Percentiles rank a stretch among this genome's conserved stretches.
Conservation (phyloP, 1,140 invertebrate genomes). For the Scaptomyza montana region DNA sequence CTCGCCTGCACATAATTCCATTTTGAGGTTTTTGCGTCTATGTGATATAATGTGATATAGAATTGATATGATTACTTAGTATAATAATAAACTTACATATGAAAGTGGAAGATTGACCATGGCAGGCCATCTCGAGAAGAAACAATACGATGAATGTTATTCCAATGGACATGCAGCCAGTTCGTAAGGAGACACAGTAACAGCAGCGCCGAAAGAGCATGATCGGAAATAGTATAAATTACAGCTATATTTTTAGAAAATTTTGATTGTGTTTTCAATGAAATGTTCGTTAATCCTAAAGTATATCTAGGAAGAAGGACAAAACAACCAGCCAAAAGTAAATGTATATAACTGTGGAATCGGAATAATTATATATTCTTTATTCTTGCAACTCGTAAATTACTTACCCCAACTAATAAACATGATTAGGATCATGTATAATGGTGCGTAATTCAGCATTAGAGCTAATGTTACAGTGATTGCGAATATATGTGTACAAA, state of each 20-base stretch:
- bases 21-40: constrained; percentile 8
- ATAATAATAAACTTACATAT: constrained; percentile 28
- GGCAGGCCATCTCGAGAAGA: constrained; percentile 39
- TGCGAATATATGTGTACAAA: constrained; percentile 1
- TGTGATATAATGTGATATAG: neutral
- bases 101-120: constrained; percentile 40
- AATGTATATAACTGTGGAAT: constrained; percentile 10
- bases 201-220: constrained; percentile 44
- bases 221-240: neutral
- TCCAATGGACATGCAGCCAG: constrained; percentile 42
- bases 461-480: neutral
- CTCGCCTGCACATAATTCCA: constrained; percentile 37
- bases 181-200: constrained; percentile 32
- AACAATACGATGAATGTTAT: constrained; percentile 33
- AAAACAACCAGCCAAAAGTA: constrained; percentile 21
- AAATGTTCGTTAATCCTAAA: neutral
- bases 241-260: neutral
- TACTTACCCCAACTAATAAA: constrained; percentile 12
- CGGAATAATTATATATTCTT: neutral
- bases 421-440: neutral
- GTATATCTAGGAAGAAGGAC: constrained; percentile 1
- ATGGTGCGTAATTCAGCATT: neutral
- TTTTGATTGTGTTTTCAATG: constrained; percentile 30
- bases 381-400: too few species aligned
- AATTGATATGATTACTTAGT: too few species aligned